Evolutionary conservation across 2,888 invertebrate species (phyloP).

Genomic region (Syritta pipiens): DNA sequence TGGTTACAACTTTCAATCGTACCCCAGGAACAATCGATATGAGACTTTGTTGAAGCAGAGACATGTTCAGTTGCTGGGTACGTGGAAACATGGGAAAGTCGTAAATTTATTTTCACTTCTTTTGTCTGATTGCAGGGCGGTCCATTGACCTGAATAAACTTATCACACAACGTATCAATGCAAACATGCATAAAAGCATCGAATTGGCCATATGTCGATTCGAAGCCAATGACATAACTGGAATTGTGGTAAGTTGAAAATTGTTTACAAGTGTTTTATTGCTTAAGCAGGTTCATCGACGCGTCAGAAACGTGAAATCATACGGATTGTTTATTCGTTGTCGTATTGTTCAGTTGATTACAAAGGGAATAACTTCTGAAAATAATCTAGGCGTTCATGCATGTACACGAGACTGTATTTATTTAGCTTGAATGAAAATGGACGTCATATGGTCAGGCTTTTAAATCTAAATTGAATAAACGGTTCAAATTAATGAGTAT

Average conservation of each 20-base stretch:
- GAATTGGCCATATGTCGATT: slow-evolving; percentile 98
- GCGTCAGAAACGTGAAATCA: no score
- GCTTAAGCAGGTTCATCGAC: no score
- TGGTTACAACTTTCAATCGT: slow-evolving; percentile 90
- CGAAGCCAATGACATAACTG: slow-evolving; percentile 97
- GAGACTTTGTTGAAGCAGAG: slow-evolving; percentile 96
- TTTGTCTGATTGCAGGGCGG: slow-evolving; percentile 82
- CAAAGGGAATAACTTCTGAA: no score
- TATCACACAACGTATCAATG: slow-evolving; percentile 96
- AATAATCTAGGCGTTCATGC: no score
- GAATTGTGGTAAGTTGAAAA: slow-evolving; percentile 87
- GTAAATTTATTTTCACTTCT: background rate
- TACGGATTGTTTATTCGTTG: no score
- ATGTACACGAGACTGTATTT: no score
- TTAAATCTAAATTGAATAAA: no score
- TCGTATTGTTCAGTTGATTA: no score
- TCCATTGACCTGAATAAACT: slow-evolving; percentile 97
- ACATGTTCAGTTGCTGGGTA: slow-evolving; percentile 92
- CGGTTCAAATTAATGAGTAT: no score
- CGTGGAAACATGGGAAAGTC: background rate
- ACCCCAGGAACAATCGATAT: slow-evolving; percentile 95
- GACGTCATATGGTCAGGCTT: no score
- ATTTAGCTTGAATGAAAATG: no score
- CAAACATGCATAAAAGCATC: slow-evolving; percentile 95
- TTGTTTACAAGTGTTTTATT: background rate